A percentile compares a stretch with the other conserved stretches of the same genome.
Evolutionary conservation across 2,888 invertebrate species (phyloP).

Genomic region (Athripsodes cinereus): DNA sequence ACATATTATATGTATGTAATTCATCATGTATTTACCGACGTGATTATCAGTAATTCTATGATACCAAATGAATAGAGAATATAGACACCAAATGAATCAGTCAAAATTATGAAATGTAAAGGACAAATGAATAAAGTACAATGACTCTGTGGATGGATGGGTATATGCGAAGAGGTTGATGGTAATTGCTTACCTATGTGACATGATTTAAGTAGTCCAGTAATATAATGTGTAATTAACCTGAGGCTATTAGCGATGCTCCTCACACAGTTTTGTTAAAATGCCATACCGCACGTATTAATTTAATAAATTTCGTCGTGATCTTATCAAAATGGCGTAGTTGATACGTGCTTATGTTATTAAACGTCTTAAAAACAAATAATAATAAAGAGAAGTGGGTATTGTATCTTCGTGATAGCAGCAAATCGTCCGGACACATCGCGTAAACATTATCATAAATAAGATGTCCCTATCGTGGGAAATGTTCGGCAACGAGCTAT

Average conservation of each 20-base stretch:
- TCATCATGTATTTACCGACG: too few species aligned
- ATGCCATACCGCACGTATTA: conserved; percentile 1
- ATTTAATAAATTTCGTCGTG: neutral
- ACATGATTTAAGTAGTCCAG: neutral
- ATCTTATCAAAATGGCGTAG: conserved; percentile 1
- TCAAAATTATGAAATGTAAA: neutral
- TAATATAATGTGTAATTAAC: neutral
- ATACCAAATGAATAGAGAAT: too few species aligned
- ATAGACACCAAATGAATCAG: too few species aligned
- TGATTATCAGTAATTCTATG: too few species aligned
- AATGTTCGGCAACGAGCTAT: neutral
- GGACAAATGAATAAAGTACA: neutral
- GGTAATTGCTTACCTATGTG: neutral
- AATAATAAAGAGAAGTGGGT: neutral
- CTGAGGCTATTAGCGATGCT: neutral
- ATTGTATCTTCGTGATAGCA: neutral
- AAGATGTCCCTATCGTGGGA: neutral
- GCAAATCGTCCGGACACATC: neutral
- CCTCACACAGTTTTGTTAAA: neutral
- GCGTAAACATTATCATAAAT: neutral
- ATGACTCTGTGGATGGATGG: neutral
- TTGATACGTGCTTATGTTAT: neutral
- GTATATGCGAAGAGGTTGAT: neutral
- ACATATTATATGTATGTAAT: too few species aligned
- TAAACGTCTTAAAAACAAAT: neutral